Base-by-base conservation (phyloP, 1,140 invertebrate genomes). In the Anoplolepis gracilipes region DNA sequence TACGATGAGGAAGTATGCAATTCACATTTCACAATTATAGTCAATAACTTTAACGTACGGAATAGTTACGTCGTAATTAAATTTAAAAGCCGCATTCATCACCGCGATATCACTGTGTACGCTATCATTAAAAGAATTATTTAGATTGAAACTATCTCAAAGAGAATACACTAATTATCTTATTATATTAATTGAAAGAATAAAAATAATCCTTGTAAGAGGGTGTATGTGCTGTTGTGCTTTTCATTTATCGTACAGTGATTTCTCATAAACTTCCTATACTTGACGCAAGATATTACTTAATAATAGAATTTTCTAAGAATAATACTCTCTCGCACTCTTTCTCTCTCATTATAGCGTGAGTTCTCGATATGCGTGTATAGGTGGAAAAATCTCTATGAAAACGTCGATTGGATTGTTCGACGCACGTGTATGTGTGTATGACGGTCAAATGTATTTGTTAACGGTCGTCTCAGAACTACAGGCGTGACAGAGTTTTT, bases 391-490 rank as follows among this genome's bases (percentile, higher is more conserved):
- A 42, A 59, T 8, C 25, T 69, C 42, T 57, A 72, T 42, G 7
- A 59, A 57, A 73, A 78, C 85, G 87, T 90, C 90, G 90, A 93
- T 92, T 93, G 92, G 92, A 93, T 92, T 92, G 90, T 90, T 92
- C 92, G 89, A 91, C 87, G 88, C 85, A 89, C 88, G 86, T 93
- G 91, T 92, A 49, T 49, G 69, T 72, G 90, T 93, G 91, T 92
- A 93, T 93, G 92, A 90, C 92, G 92, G 92, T 93, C 92, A 93
- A 93, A 93, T 94, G 93, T 91, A 92, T 91, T 93, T 94, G 93
- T 94, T 94, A 93, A 94, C 86, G 92, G 92, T 94, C 92, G 93
- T 94, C 93, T 93, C 88, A 92, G 89, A 94, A 94, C 91, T 93
- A 91, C 91, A 93, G 91, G 92, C 88, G 87, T 86, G 88, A 49